These are phyloP conservation scores for Bibio marci DNA, from an alignment of 2,888 invertebrate genomes.

Conservation along the genomic window DNA sequence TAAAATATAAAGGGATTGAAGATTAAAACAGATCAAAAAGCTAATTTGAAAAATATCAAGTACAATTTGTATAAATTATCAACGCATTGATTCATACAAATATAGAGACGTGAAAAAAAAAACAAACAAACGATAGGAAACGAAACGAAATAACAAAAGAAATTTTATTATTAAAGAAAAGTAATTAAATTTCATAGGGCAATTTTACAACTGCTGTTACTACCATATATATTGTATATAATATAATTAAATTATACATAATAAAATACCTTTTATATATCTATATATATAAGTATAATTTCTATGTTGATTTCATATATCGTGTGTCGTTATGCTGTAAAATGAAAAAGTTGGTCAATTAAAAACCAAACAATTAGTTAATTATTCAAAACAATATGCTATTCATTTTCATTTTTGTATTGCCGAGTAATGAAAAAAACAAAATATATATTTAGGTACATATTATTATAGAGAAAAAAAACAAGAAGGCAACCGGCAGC, in stretches of 20 bases:
- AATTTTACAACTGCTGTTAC: no score
- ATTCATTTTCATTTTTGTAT: no score
- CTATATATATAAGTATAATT: no score
- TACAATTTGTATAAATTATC: constrained; percentile 1
- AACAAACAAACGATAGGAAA: neutral
- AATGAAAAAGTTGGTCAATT: constrained; percentile 1
- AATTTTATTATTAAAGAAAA: neutral
- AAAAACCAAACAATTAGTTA: constrained; percentile 1
- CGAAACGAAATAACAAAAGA: neutral
- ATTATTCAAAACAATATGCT: constrained; percentile 2
- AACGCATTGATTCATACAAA: constrained; percentile 1
- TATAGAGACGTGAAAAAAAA: neutral
- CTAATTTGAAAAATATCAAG: neutral
- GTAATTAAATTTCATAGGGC: neutral
- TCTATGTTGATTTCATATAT: no score
- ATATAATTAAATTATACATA: no score
- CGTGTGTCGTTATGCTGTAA: no score
- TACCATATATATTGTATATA: no score
- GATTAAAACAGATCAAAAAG: constrained; percentile 1
- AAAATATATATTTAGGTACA: no score
- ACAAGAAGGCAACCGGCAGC: no score
- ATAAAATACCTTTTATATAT: no score
- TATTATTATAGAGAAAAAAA: no score
- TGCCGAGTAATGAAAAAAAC: no score
- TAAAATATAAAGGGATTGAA: neutral